A percentile compares a stretch with the other conserved stretches of the same genome.
phyloP scores from a whole-genome alignment of 2,888 invertebrate genomes.

The Trichogramma dendrolimi region DNA sequence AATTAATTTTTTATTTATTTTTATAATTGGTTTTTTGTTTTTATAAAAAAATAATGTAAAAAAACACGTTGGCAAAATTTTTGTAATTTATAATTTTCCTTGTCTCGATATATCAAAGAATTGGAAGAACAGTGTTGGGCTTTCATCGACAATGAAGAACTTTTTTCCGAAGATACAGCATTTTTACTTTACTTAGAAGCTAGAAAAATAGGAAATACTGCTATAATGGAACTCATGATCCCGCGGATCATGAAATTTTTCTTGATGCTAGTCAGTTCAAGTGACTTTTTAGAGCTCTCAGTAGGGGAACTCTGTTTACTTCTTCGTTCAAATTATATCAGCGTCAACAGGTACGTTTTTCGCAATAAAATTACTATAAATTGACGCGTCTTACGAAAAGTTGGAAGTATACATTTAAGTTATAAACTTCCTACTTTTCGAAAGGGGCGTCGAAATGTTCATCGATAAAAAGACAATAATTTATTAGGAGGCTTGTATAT shows the following conservation, averaged over 20 bases:
- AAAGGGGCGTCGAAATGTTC: background rate
- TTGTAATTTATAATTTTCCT: background rate
- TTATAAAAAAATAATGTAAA: background rate
- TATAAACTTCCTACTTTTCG: background rate
- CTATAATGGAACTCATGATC: constrained; percentile 69
- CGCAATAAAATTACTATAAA: background rate
- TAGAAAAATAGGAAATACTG: constrained; percentile 55
- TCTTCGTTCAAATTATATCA: constrained; percentile 68
- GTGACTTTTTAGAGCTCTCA: constrained; percentile 66
- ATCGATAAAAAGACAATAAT: background rate
- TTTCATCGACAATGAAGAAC: constrained; percentile 65
- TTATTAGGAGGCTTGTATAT: background rate
- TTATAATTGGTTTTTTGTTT: background rate
- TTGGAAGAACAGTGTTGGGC: constrained; percentile 74
- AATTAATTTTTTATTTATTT: background rate
- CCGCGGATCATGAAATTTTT: constrained; percentile 73
- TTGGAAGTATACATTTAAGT: background rate
- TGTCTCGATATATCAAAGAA: constrained; percentile 51
- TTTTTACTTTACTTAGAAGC: constrained; percentile 66
- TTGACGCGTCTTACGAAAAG: too few species aligned
- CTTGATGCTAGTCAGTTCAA: constrained; percentile 70
- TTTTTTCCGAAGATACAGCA: constrained; percentile 73
- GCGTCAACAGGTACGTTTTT: constrained; percentile 64
- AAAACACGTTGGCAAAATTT: background rate
- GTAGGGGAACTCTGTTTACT: constrained; percentile 65